phyloP scores from a whole-genome alignment of 1,140 invertebrate genomes.

The Caerostris darwini region DNA sequence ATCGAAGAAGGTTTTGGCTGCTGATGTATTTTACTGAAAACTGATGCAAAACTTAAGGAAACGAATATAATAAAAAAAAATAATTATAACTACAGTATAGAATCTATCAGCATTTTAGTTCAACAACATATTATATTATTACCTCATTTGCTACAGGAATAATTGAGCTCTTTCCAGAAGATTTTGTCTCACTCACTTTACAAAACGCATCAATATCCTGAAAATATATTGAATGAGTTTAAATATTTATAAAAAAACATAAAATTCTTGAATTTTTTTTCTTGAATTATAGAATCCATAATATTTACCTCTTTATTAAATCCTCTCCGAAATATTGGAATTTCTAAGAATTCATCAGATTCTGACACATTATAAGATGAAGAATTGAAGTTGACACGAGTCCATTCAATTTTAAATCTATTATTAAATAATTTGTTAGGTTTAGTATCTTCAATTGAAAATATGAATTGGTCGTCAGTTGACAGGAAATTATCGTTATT shows the following conservation, averaged over 20 bases:
- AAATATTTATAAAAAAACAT: neutral
- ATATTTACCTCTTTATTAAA: constrained; percentile 34
- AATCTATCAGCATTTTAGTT: neutral
- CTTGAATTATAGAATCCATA: neutral
- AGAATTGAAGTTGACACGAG: constrained; percentile 31
- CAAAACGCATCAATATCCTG: constrained; percentile 38
- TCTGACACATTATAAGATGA: constrained; percentile 52
- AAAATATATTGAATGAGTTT: neutral
- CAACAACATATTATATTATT: neutral
- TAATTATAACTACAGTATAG: no score
- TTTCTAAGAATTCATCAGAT: constrained; percentile 35
- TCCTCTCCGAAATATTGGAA: constrained; percentile 41
- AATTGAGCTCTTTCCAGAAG: neutral
- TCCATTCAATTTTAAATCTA: constrained; percentile 50
- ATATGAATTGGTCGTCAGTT: constrained; percentile 63
- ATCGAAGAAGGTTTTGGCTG: no score
- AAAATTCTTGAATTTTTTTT: neutral
- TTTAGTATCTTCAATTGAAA: constrained; percentile 74
- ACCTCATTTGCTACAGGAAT: constrained; percentile 41
- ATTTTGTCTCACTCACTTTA: neutral
- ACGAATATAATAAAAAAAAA: no score
- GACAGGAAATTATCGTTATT: constrained; percentile 12
- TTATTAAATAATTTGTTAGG: constrained; percentile 65
- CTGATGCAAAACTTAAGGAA: no score
- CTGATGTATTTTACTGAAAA: no score